Percentiles rank a stretch among this genome's conserved stretches.
Conservation (phyloP, 1,140 invertebrate genomes). For the Drosophila kepulauana region DNA sequence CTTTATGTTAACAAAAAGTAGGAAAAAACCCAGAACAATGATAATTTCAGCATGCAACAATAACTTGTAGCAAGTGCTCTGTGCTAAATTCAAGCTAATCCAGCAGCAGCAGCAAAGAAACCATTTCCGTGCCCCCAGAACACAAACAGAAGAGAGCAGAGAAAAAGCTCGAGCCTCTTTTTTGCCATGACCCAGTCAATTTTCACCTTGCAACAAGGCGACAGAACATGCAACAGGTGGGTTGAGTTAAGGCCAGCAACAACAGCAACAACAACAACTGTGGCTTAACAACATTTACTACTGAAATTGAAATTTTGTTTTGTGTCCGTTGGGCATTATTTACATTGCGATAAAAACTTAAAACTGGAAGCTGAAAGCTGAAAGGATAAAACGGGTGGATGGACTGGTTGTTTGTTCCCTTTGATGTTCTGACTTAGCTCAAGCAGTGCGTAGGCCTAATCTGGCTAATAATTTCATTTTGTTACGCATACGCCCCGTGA, state of each 20-base stretch:
- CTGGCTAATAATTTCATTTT: conserved; percentile 63
- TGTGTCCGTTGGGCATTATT: conserved; percentile 6
- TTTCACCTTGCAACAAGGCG: conserved; percentile 12
- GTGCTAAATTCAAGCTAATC: not conserved
- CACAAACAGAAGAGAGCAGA: not conserved
- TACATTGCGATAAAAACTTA: conserved; percentile 16
- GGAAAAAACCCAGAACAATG: not conserved
- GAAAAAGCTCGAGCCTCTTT: not conserved
- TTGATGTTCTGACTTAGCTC: conserved; percentile 27
- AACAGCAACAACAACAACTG: not conserved
- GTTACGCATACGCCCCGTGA: conserved; percentile 55
- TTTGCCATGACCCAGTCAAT: not conserved
- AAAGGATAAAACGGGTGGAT: not conserved
- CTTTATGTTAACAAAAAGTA: not conserved
- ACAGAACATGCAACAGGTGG: conserved; percentile 1
- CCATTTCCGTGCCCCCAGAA: not conserved
- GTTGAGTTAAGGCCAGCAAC: not conserved
- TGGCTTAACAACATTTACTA: conserved; percentile 1
- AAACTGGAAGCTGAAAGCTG: not conserved
- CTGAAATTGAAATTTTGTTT: conserved; percentile 9
- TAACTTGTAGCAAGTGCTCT: not conserved
- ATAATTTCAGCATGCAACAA: not conserved
- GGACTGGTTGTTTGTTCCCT: conserved; percentile 10
- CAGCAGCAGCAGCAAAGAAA: not conserved
- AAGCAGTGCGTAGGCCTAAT: conserved; percentile 64